Evolutionary conservation across 2,797 vertebrate genomes (phyloP), one percentile per base, ranked within the genome.

Genomic region (Zalophus californianus): DNA sequence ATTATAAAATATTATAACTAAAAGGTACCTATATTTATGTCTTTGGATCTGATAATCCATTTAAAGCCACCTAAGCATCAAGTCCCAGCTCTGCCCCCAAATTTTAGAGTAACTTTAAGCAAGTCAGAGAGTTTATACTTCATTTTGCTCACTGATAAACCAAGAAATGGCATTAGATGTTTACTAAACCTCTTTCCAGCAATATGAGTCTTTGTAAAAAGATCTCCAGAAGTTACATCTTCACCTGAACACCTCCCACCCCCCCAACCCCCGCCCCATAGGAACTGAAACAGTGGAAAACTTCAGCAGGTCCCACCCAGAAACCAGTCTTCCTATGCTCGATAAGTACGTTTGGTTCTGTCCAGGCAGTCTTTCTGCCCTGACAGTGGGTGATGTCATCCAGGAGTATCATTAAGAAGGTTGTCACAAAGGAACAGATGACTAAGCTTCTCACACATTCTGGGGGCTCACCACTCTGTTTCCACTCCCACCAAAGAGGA

Each of bases 1-100:
- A 4, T 68, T 66, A 21, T 27, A 86, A 68, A 78, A 66, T 77
- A 66, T 27, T 58, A 13, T 58, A 70, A 35, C 38, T 60, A 48
- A 73, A 41, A 27, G 3, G 3, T 78, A 86, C 38, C 70, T 41
- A 15, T 85, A 64, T n/a, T 54, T 64, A 54, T 41, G 48, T 41
- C 58, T 86, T 86, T 66, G 35, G 50, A 25, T 87, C 64, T 91
- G 41, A 50, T 64, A 84, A 70, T 87, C 16, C 44, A 87, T 62
- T 44, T 78, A 86, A 80, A 66, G 38, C 16, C 38, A 44, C 12
- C 25, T 58, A 41, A 62, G 70, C 23, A 50, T 87, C 68, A 68
- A 50, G 41, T n/a, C 21, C 3, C n/a, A 79, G 15, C 50, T 89
- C 50, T 58, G 8, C 20, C 29, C 58, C 56, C 8, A 75, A 86